Conservation (phyloP, 2,888 invertebrate genomes). For the Scaptomyza parva region DNA sequence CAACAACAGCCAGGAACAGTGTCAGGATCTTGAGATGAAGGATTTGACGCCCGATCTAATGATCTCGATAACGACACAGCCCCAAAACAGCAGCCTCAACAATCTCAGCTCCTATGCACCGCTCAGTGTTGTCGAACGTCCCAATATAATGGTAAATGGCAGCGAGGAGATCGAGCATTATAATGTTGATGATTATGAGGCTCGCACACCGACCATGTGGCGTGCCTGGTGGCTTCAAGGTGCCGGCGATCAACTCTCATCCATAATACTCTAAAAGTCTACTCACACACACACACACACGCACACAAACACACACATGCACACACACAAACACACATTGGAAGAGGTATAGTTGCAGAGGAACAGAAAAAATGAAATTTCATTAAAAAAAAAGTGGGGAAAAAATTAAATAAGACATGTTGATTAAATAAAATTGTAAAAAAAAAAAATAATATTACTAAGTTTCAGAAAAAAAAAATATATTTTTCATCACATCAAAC, state of each 20-base stretch:
- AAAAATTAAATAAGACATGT: too few relatives aligned
- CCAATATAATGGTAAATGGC: conserved; percentile 8
- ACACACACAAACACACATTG: too few relatives aligned
- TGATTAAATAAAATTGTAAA: not conserved
- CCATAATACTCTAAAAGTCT: not conserved
- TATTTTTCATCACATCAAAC: too few relatives aligned
- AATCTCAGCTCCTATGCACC: conserved; percentile 27
- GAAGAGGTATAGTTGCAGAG: too few relatives aligned
- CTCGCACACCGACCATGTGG: conserved; percentile 42
- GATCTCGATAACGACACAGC: conserved; percentile 31
- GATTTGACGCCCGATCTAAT: conserved; percentile 8
- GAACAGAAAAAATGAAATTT: not conserved
- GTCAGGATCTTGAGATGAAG: conserved; percentile 33
- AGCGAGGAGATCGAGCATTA: conserved; percentile 37
- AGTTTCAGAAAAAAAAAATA: too few relatives aligned
- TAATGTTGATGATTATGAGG: conserved; percentile 46
- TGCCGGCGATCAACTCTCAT: conserved; percentile 9
- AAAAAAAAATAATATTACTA: not conserved
- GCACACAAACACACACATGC: conserved; percentile 3
- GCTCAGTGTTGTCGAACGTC: conserved; percentile 9
- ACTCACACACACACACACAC: not conserved
- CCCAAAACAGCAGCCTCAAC: conserved; percentile 1
- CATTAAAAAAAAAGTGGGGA: not conserved
- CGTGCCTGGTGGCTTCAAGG: conserved; percentile 51
- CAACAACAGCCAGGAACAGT: not conserved